A percentile compares a stretch with the other conserved stretches of the same genome.
Evolutionary conservation across 2,888 invertebrate genomes (phyloP).

Genomic region (Spilosoma lubricipeda): DNA sequence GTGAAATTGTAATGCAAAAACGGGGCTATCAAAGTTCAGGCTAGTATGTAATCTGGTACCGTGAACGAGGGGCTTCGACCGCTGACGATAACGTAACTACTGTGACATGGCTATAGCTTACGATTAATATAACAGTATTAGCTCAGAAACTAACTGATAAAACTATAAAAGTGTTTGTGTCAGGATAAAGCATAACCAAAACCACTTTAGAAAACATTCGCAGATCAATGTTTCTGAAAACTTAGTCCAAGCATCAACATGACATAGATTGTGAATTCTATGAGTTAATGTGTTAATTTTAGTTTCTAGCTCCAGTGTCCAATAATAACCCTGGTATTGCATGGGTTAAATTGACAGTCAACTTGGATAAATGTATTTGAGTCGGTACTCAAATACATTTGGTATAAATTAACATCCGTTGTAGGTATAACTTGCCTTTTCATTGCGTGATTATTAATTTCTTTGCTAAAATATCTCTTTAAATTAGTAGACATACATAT

Average conservation of each 20-base stretch:
- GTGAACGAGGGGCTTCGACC: conserved; percentile 79
- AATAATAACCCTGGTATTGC: conserved; percentile 40
- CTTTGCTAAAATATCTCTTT: neutral
- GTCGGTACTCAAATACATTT: too few species aligned
- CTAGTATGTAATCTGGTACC: conserved; percentile 74
- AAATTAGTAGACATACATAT: neutral
- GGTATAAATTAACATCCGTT: too few species aligned
- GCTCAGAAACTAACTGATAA: conserved; percentile 50
- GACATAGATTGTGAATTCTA: conserved; percentile 33
- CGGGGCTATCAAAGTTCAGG: conserved; percentile 76
- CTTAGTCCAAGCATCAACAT: conserved; percentile 20
- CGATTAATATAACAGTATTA: conserved; percentile 59
- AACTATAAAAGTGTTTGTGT: conserved; percentile 9
- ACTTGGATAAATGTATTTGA: conserved; percentile 27
- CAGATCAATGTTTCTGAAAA: conserved; percentile 1
- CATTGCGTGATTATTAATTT: neutral
- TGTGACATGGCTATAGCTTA: conserved; percentile 43
- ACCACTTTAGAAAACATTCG: neutral
- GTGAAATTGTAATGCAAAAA: conserved; percentile 65
- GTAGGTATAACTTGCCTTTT: neutral
- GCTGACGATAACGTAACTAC: conserved; percentile 71
- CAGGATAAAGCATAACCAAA: neutral
- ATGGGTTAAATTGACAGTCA: conserved; percentile 28
- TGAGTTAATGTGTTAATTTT: conserved; percentile 37
- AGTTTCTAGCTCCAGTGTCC: conserved; percentile 43